Percentiles rank a stretch among this genome's conserved stretches.
Conservation (phyloP, 53 echinoderm and acorn worm genomes). For the Holothuria scabra region DNA sequence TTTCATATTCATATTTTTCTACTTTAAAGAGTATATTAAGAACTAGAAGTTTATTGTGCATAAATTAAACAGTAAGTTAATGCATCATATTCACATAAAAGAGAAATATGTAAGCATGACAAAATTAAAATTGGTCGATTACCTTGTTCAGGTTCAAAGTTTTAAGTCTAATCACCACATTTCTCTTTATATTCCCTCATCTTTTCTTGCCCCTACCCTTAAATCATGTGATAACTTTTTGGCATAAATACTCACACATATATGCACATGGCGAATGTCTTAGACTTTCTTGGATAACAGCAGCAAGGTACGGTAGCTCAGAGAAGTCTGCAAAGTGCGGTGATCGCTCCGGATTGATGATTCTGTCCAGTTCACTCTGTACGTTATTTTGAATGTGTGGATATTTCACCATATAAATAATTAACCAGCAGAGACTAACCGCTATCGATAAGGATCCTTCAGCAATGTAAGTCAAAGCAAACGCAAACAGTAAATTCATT, state of each 20-base stretch:
- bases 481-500: conserved; percentile 19
- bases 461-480: conserved; percentile 16
- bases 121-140: too few relatives aligned
- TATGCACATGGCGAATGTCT: conserved; percentile 19
- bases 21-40: too few relatives aligned
- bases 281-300: conserved; percentile 30
- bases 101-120: too few relatives aligned
- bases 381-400: conserved; percentile 37
- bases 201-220: too few relatives aligned
- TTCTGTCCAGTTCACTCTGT: conserved; percentile 25
- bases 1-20: too few relatives aligned
- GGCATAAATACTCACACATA: conserved; percentile 3
- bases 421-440: background rate
- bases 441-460: conserved; percentile 11
- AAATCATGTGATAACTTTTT: too few relatives aligned
- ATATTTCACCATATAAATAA: conserved; percentile 38
- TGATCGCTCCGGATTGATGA: background rate
- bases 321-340: background rate
- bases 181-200: too few relatives aligned
- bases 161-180: too few relatives aligned
- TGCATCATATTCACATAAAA: too few relatives aligned
- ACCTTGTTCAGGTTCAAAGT: too few relatives aligned
- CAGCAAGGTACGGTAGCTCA: conserved; percentile 16
- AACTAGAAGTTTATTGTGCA: too few relatives aligned
- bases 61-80: too few relatives aligned